Percentiles rank a stretch among this genome's conserved stretches.
Conservation (phyloP, 1,140 invertebrate genomes). For the Dinothrombium tinctorium region DNA sequence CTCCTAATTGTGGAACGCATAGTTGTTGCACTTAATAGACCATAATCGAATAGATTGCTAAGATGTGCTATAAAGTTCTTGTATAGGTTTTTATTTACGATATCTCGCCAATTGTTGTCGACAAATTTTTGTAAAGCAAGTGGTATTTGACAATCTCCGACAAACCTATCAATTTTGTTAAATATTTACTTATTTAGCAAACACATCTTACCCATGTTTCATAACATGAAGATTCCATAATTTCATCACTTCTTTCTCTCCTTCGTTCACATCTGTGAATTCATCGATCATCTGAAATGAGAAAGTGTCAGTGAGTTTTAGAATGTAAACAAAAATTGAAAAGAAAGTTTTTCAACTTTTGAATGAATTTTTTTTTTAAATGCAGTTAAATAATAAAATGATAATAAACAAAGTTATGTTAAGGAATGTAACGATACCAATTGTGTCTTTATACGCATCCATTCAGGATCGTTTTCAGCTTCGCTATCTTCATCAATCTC, state of each 20-base stretch:
- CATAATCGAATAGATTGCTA: conserved; percentile 79
- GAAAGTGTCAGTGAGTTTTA: conserved; percentile 12
- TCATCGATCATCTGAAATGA: conserved; percentile 87
- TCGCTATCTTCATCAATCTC: conserved; percentile 83
- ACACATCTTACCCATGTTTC: conserved; percentile 38
- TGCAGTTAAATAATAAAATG: conserved; percentile 1
- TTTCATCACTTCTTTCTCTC: conserved; percentile 94
- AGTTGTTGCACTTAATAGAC: conserved; percentile 47
- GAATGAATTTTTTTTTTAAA: neutral
- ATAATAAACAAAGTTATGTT: too few relatives aligned
- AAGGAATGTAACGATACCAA: conserved; percentile 16
- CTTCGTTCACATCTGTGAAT: conserved; percentile 94
- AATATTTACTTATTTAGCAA: neutral
- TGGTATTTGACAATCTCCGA: conserved; percentile 81
- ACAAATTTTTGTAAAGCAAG: conserved; percentile 74
- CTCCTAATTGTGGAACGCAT: neutral
- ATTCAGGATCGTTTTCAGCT: conserved; percentile 75
- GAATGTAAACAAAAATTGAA: neutral
- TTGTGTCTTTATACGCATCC: conserved; percentile 68
- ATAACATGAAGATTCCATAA: conserved; percentile 96
- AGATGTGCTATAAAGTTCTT: conserved; percentile 80
- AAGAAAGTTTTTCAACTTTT: neutral
- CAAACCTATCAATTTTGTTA: conserved; percentile 32
- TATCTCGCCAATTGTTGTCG: conserved; percentile 51
- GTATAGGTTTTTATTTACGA: conserved; percentile 66